Conservation (phyloP, 2,113 vertebrate genomes). For the Bos taurus region ARS-UCD2.0 NC_037352.1:39421501-39422000, state of each 20-base stretch:
- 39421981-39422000: accelerated
- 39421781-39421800: accelerated
- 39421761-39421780: neutral
- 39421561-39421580: neutral
- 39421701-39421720: neutral
- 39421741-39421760: neutral
- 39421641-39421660: neutral
- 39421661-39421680: no score
- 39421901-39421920: neutral
- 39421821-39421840: neutral
- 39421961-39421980: neutral
- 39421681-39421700: accelerated
- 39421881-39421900: neutral
- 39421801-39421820: no score
- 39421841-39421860: neutral
- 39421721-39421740: neutral
- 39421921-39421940: neutral
- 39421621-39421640: accelerated
- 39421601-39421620: neutral
- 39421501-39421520: neutral
- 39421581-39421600: neutral
- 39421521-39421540: neutral
- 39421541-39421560: neutral
- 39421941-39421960: neutral
- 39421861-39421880: neutral